Base-by-base conservation (phyloP, 1,140 invertebrate genomes). In the Papilio polytes region DNA sequence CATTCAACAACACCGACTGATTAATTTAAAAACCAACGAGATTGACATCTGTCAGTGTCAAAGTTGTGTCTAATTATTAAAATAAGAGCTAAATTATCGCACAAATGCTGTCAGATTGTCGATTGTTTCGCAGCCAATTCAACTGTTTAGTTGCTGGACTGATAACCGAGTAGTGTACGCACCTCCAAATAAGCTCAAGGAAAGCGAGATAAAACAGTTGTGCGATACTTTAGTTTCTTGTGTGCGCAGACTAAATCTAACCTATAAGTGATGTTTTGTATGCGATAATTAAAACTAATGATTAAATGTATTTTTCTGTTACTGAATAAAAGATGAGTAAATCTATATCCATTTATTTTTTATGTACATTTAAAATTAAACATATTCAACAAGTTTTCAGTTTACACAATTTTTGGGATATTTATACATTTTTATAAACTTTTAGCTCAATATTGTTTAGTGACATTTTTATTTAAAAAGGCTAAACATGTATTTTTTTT, bases 341-440 rank as follows among this genome's bases (percentile, higher is more conserved):
- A 74, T 12, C 56, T 56, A 78, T 46, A 78, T 78, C 36, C 46
- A 44, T 78, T 41, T 78, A 78, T 63, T 48, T 78, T 78, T 78
- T 78, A 78, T 78, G 36, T 78, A 78, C 77, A 78, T 66, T 15
- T 78, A 66, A 20, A 46, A n/a, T 78, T 78, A 63, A 48, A 78
- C 53, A 78, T 78, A 59, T 78, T 78, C 76, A 78, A 78, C 77
- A 78, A 59, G 8, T 63, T 41, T 59, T 59, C n/a, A 78, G 20
- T 66, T 66, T 78, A 78, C 41, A 78, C 59, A 66, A 66, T 78
- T 63, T 78, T 78, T 78, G 63, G 77, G 56, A 78, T 78, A 63
- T 78, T 41, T 46, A n/a, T 59, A 63, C 36, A 66, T 63, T 78
- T 77, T 18, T 13, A 63, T 22, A 63, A 63, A 63, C 59, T 10